These are phyloP conservation scores for Apamea monoglypha DNA, from an alignment of 2,888 invertebrate species.

Conservation along the genomic window DNA sequence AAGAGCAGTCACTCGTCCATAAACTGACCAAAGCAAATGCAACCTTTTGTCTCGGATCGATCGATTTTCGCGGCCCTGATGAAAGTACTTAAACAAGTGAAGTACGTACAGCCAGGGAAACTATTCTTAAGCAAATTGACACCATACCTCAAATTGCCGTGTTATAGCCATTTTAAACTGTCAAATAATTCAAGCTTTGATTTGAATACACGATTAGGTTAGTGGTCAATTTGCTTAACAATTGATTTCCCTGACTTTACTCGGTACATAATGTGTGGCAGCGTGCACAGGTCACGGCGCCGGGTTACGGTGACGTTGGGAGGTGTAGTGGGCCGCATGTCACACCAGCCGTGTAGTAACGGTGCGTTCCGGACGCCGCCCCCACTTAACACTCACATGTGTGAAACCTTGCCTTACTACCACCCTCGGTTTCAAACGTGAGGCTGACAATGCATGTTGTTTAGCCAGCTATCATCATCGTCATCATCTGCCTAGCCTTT, in stretches of 20 bases:
- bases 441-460: neutral
- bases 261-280: constrained; percentile 44
- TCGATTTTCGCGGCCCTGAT: neutral
- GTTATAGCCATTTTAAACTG: neutral
- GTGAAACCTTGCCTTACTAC: constrained; percentile 53
- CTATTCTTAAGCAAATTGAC: neutral
- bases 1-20: neutral
- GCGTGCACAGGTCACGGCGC: constrained; percentile 62
- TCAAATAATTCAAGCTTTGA: neutral
- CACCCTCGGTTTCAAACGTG: neutral
- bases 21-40: neutral
- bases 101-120: neutral
- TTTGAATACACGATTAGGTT: neutral
- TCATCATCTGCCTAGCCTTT: no score
- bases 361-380: constrained; percentile 81
- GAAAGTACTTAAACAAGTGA: neutral
- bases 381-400: constrained; percentile 65
- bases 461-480: neutral
- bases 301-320: constrained; percentile 62
- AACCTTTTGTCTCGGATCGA: neutral
- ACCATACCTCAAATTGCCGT: neutral
- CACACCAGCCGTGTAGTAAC: constrained; percentile 85
- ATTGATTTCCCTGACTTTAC: neutral
- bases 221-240: neutral
- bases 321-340: constrained; percentile 78